phyloP scores from a whole-genome alignment of 1,140 invertebrate genomes.

The Pantala flavescens region DNA sequence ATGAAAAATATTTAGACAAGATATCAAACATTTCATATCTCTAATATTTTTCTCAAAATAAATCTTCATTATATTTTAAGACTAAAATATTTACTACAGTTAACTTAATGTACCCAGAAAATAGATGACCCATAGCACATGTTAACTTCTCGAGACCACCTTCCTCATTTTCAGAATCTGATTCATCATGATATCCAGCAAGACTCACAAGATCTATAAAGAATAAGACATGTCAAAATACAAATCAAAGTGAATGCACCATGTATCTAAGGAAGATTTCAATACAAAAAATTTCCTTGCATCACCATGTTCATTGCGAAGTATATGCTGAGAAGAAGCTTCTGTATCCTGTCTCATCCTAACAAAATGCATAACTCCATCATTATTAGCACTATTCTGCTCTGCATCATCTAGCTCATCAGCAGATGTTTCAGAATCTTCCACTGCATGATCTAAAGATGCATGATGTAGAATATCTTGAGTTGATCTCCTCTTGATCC shows the following conservation, averaged over 20 bases:
- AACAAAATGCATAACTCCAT: constrained; percentile 2
- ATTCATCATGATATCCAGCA: constrained; percentile 51
- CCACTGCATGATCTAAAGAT: constrained; percentile 25
- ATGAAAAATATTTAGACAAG: too few species aligned
- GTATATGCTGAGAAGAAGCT: background rate
- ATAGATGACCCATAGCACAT: constrained; percentile 60
- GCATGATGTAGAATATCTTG: background rate
- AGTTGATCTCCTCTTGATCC: background rate
- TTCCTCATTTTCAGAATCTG: constrained; percentile 70
- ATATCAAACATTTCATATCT: too few species aligned
- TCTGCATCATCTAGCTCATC: constrained; percentile 29
- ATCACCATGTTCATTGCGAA: background rate
- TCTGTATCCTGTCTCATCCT: background rate
- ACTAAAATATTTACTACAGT: too few species aligned
- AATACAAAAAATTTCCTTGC: background rate
- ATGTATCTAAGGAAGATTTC: background rate
- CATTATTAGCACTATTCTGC: background rate
- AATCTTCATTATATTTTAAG: too few species aligned
- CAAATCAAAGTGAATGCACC: background rate
- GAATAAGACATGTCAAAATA: background rate
- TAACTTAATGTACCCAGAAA: constrained; percentile 42
- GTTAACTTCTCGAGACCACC: constrained; percentile 55
- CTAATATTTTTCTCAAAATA: too few species aligned
- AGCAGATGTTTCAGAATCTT: constrained; percentile 26
- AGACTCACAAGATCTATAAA: constrained; percentile 28